Conservation (phyloP, 2,113 vertebrate genomes). For the Carlito syrichta region DNA sequence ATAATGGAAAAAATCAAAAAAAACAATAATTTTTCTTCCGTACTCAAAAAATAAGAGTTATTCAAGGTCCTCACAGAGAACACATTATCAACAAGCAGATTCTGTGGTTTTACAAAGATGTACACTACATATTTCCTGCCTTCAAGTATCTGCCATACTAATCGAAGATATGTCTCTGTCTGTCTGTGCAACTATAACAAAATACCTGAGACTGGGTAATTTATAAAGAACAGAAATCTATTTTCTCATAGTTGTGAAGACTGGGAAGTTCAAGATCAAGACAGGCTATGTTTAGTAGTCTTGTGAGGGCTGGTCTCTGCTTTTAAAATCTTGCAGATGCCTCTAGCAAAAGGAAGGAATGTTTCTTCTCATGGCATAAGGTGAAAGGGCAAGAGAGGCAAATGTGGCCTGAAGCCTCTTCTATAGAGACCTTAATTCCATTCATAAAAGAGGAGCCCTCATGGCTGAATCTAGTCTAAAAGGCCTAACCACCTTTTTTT, state of each 20-base stretch:
- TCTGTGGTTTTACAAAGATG: not conserved
- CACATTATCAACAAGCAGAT: no score
- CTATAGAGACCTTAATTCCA: not conserved
- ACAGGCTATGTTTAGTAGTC: not conserved
- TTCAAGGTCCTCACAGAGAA: not conserved
- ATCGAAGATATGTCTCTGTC: not conserved
- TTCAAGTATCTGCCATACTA: not conserved
- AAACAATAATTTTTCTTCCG: not conserved
- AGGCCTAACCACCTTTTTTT: no score
- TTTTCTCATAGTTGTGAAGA: not conserved
- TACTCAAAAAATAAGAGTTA: not conserved
- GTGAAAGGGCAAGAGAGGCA: not conserved
- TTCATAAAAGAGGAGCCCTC: not conserved
- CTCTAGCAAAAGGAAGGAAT: not conserved
- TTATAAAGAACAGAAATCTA: not conserved
- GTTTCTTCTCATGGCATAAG: not conserved
- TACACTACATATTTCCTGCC: not conserved
- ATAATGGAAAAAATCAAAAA: not conserved
- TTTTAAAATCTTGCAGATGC: not conserved
- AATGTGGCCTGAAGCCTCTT: no score
- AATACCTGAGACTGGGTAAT: not conserved
- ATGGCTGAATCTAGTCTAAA: not conserved
- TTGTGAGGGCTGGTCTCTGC: not conserved
- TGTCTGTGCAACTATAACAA: not conserved
- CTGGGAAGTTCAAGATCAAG: not conserved